Conservation (phyloP, 2,888 invertebrate genomes). For the Sinelater perroti region DNA sequence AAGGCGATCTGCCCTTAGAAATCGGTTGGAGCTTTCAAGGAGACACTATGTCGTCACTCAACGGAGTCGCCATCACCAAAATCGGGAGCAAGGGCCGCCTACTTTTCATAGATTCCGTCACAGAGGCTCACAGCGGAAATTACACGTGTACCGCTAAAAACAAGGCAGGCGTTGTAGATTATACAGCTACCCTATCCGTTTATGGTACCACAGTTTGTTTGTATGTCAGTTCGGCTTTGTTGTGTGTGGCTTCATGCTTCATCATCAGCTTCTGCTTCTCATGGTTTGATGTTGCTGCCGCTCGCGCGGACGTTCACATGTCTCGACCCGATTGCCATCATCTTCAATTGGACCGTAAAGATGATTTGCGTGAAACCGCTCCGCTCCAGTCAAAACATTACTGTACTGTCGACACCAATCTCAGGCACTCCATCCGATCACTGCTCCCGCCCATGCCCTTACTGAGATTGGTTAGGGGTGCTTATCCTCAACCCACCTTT, state of each 20-base stretch:
- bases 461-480: constrained; percentile 54
- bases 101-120: constrained; percentile 57
- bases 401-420: constrained; percentile 29
- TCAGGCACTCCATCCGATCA: constrained; percentile 34
- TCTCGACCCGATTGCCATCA: too few relatives aligned
- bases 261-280: constrained; percentile 20
- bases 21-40: constrained; percentile 66
- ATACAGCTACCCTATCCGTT: constrained; percentile 57
- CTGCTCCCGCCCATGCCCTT: constrained; percentile 37
- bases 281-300: constrained; percentile 3
- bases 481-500: constrained; percentile 51
- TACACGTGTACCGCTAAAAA: constrained; percentile 60
- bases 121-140: constrained; percentile 57
- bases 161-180: constrained; percentile 55
- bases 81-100: constrained; percentile 62
- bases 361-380: too few relatives aligned
- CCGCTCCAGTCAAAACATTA: too few relatives aligned
- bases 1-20: constrained; percentile 67
- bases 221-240: constrained; percentile 47
- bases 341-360: too few relatives aligned
- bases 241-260: constrained; percentile 20
- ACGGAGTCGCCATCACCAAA: constrained; percentile 56
- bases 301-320: too few relatives aligned
- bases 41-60: constrained; percentile 54
- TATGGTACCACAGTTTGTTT: constrained; percentile 57